Base-by-base conservation (phyloP, 1,140 invertebrate species). In the Drosophila suzukii region DNA sequence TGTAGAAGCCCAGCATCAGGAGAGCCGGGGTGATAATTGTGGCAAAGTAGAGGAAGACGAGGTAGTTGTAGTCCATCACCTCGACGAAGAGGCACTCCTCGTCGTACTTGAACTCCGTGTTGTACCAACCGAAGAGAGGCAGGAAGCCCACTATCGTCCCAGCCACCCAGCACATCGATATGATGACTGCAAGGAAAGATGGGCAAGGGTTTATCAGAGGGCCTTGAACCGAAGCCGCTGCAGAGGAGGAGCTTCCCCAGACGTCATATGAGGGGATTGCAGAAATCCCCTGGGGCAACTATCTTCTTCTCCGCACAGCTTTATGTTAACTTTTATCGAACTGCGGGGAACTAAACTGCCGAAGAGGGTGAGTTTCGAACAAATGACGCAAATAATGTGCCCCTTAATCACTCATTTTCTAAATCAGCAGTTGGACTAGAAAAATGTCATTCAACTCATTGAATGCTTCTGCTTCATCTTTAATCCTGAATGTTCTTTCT, bases 21-120 rank as follows among this genome's bases (percentile, higher is more conserved):
- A 97, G 91, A 0, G 96, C 96, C 0, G 97, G 97, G 17, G 96
- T 96, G 43, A 98, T 96, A 66, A 98, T 98, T 4, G 97, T 98
- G 4, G 95, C 95, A 81, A 98, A 96, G 91, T 97, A 98, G 1
- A 98, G 94, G 93, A 98, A 98, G 11, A 97, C 95, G 30, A 98
- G 94, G 91, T 97, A 98, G 90, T 96, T 94, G 92, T 97, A 97
- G 91, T 97, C 96, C 96, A 97, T 98, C 27, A 98, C 96, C 80
- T 96, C 93, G 1, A 96, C 95, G 92, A 98, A 98, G 80, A 95
- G 95, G 91, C 97, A 98, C 36, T 93, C 91, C 3, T 92, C 90
- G 30, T 94, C 91, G 24, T 93, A 78, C 20, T 93, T 92, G 13
- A 92, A 88, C n/a, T 93, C 92, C 27, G 27, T 27, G 49, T 94